Evolutionary conservation across 2,797 vertebrate genomes (phyloP).

Genomic region (Prionace glauca): DNA sequence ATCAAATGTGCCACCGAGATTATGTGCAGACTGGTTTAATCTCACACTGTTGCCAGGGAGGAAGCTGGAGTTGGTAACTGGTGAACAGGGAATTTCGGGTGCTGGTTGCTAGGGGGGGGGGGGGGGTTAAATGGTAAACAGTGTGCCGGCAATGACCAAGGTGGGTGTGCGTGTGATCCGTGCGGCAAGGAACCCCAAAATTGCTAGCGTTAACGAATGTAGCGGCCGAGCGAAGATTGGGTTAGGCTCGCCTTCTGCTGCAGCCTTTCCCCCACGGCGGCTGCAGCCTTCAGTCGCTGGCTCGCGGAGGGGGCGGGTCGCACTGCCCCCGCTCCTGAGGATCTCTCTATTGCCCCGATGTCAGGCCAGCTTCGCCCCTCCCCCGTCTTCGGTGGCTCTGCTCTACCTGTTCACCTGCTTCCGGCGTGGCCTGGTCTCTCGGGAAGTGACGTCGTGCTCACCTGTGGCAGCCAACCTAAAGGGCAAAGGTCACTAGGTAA

Average conservation of each 20-base stretch:
- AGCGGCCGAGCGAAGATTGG: not conserved
- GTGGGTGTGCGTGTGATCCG: not conserved
- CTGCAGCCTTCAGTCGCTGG: not conserved
- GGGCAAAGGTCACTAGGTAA: not conserved
- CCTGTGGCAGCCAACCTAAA: not conserved
- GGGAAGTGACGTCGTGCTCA: not conserved
- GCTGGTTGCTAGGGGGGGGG: no score
- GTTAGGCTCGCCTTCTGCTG: not conserved
- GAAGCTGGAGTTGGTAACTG: not conserved
- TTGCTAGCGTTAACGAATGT: not conserved
- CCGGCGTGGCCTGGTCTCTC: not conserved
- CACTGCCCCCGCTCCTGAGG: not conserved
- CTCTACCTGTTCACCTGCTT: not conserved
- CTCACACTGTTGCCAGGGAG: not conserved
- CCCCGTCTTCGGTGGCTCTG: not conserved
- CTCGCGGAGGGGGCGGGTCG: not conserved
- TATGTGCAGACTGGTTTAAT: no score
- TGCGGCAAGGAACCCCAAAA: not conserved
- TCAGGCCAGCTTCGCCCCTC: not conserved
- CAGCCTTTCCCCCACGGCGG: not conserved
- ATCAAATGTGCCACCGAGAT: not conserved
- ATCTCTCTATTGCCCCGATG: not conserved
- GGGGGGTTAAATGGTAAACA: not conserved
- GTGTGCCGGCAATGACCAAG: not conserved
- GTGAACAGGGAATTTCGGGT: no score